Conservation (phyloP, 2,888 invertebrate genomes). For the Phortica okadai region DNA sequence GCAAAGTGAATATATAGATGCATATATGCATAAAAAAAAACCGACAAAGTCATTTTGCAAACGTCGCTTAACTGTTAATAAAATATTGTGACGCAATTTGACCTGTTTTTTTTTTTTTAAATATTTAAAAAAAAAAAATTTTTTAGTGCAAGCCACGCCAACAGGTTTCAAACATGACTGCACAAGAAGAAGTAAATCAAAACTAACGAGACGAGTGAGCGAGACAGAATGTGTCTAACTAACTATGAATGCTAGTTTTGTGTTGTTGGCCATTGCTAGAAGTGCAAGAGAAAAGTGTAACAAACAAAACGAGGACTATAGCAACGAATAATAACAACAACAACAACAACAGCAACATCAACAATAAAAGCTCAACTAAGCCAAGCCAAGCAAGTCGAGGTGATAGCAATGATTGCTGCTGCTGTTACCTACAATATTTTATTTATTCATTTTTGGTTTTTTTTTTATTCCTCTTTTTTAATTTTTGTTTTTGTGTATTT, state of each 20-base stretch:
- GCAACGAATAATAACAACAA: too few species aligned
- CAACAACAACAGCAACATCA: not conserved
- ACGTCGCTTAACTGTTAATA: not conserved
- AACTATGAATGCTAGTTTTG: not conserved
- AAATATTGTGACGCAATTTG: constrained; percentile 35
- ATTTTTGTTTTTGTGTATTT: not conserved
- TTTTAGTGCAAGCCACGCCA: not conserved
- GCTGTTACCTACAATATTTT: constrained; percentile 7
- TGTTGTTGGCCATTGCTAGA: not conserved
- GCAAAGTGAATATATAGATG: not conserved
- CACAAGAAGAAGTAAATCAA: constrained; percentile 56
- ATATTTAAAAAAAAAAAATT: too few species aligned
- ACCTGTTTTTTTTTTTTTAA: constrained; percentile 25
- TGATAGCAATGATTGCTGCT: constrained; percentile 38
- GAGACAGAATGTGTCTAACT: not conserved
- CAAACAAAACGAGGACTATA: not conserved
- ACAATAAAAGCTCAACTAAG: not conserved
- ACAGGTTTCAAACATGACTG: constrained; percentile 44
- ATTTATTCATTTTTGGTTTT: constrained; percentile 26
- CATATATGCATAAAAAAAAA: not conserved
- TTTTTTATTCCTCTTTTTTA: not conserved
- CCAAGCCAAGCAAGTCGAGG: constrained; percentile 34
- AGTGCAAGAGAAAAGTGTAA: not conserved
- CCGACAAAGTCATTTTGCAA: not conserved
- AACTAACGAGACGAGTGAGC: constrained; percentile 46